These are phyloP conservation scores for Neostethus bicornis DNA, from an alignment of 2,797 vertebrate species.

Conservation along the genomic window DNA sequence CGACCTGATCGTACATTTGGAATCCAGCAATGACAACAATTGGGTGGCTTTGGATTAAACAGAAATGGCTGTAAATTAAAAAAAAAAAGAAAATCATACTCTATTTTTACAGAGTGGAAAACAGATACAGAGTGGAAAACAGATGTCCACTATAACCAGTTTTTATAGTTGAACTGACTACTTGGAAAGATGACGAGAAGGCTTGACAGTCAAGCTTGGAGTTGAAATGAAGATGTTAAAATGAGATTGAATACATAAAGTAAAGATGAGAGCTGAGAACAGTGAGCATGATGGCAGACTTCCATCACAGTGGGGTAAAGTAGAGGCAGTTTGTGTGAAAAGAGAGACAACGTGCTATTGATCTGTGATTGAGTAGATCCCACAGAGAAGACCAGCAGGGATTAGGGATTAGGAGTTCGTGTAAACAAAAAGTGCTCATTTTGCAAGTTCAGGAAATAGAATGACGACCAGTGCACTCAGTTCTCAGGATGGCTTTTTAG, in stretches of 20 bases:
- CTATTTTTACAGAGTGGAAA: slow-evolving; percentile 7
- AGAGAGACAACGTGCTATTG: slow-evolving; percentile 51
- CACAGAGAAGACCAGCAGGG: slow-evolving; percentile 42
- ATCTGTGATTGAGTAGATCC: slow-evolving; percentile 64
- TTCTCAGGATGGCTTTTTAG: too few species aligned
- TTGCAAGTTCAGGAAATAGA: slow-evolving; percentile 1
- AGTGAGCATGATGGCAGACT: slow-evolving; percentile 6
- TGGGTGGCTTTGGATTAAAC: slow-evolving; percentile 21
- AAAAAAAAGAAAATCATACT: background rate
- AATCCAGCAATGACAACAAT: slow-evolving; percentile 14
- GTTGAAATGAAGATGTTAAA: background rate
- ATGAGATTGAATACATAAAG: background rate
- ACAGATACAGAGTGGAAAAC: background rate
- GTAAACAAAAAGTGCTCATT: slow-evolving; percentile 20
- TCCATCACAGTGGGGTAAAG: slow-evolving; percentile 4
- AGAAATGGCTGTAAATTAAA: slow-evolving; percentile 6
- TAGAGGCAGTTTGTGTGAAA: slow-evolving; percentile 15
- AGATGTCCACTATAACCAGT: background rate
- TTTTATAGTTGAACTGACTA: background rate
- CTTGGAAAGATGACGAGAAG: background rate
- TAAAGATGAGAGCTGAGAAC: background rate
- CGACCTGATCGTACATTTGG: slow-evolving; percentile 25
- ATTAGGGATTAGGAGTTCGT: slow-evolving; percentile 42
- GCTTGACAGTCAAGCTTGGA: background rate
- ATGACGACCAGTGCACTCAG: too few species aligned